phyloP scores from a whole-genome alignment of 2,888 invertebrate genomes.

The Calameuta filiformis region DNA sequence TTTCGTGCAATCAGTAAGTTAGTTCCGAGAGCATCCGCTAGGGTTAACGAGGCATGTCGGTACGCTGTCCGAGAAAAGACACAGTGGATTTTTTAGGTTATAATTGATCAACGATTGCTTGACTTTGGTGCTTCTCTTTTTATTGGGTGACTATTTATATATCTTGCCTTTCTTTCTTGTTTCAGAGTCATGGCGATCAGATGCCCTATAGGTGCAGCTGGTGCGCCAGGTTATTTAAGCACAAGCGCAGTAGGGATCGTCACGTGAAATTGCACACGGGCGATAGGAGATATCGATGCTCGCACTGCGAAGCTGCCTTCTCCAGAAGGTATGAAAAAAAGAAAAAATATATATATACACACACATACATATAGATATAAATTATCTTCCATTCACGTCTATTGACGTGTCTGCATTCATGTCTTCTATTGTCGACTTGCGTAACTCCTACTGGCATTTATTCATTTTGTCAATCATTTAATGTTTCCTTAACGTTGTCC shows the following conservation, averaged over 20 bases:
- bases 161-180: slow-evolving; percentile 27
- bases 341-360: not conserved
- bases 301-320: slow-evolving; percentile 92
- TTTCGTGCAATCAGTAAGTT: not conserved
- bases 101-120: not conserved
- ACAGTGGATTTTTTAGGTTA: not conserved
- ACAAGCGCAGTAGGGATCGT: slow-evolving; percentile 92
- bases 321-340: slow-evolving; percentile 79
- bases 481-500: no score
- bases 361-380: not conserved
- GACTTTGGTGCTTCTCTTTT: not conserved
- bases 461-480: no score
- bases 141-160: not conserved
- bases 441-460: not conserved
- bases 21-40: not conserved
- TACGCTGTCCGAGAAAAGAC: not conserved
- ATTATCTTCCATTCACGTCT: not conserved
- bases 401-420: not conserved
- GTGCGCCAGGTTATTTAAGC: slow-evolving; percentile 92
- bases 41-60: not conserved
- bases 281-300: slow-evolving; percentile 90
- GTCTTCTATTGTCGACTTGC: not conserved
- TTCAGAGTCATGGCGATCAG: slow-evolving; percentile 90
- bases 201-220: slow-evolving; percentile 93
- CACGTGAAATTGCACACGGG: slow-evolving; percentile 95